phyloP scores from a whole-genome alignment of 2,888 invertebrate genomes.

The Furcula furcula region DNA sequence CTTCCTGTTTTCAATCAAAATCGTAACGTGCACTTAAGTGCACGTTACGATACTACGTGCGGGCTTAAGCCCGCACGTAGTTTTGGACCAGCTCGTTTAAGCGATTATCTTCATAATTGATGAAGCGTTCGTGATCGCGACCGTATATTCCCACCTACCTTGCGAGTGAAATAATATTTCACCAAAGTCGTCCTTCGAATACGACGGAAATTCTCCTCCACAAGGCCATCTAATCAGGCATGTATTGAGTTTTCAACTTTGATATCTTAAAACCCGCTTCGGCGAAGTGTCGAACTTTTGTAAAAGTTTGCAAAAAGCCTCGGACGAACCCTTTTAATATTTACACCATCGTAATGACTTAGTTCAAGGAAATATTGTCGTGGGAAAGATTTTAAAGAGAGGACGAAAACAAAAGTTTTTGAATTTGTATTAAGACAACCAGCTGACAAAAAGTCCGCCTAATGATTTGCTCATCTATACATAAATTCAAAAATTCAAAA shows the following conservation, averaged over 20 bases:
- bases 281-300: slow-evolving; percentile 8
- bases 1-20: too few species aligned
- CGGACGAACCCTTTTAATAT: slow-evolving; percentile 16
- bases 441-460: background rate
- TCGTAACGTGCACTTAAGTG: too few species aligned
- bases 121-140: too few species aligned
- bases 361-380: slow-evolving; percentile 7
- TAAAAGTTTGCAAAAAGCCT: slow-evolving; percentile 12
- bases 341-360: slow-evolving; percentile 15
- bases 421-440: background rate
- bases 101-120: too few species aligned
- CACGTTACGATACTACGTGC: too few species aligned
- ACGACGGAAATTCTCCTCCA: background rate
- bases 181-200: background rate
- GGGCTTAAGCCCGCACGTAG: too few species aligned
- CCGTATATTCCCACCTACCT: too few species aligned
- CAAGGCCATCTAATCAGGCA: slow-evolving; percentile 16
- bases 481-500: too few species aligned
- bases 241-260: slow-evolving; percentile 20
- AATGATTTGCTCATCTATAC: slow-evolving; percentile 5
- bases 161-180: background rate
- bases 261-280: slow-evolving; percentile 7
- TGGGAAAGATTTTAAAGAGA: slow-evolving; percentile 1
- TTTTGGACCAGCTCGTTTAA: too few species aligned
- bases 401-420: background rate